Percentiles rank a stretch among this genome's conserved stretches.
Conservation (phyloP, 1,140 invertebrate genomes). For the Dufourea novaeangliae region DNA sequence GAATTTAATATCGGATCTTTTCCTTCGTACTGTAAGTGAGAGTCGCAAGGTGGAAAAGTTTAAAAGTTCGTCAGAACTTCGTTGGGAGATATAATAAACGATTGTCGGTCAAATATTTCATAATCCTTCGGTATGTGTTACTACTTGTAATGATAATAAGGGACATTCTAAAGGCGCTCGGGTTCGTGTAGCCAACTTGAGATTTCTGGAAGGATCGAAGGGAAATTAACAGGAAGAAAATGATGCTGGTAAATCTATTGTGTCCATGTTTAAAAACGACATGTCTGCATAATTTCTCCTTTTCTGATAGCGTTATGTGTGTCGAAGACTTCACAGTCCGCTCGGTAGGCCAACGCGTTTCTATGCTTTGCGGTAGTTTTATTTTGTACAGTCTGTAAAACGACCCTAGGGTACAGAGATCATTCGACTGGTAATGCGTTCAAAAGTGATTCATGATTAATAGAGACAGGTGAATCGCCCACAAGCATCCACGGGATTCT, state of each 20-base stretch:
- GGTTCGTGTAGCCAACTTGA: no score
- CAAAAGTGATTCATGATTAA: constrained; percentile 16
- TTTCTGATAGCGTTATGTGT: no score
- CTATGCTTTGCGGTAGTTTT: neutral
- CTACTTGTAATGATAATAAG: neutral
- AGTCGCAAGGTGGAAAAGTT: neutral
- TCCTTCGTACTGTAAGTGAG: no score
- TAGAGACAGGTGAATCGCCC: constrained; percentile 21
- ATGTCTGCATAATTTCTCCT: no score
- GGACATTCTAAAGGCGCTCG: no score
- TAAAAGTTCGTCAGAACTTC: neutral
- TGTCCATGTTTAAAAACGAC: no score
- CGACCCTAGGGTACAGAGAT: neutral
- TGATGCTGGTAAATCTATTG: no score
- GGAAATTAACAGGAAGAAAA: no score
- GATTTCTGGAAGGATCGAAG: no score
- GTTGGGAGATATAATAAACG: neutral
- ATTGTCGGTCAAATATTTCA: neutral
- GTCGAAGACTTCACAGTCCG: no score
- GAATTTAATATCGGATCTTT: neutral
- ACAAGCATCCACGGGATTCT: neutral
- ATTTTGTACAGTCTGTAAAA: neutral
- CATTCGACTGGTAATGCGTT: neutral
- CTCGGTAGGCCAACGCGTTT: no score
- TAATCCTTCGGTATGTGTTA: neutral